These are phyloP conservation scores for Tachuris rubrigastra DNA, from an alignment of 2,113 vertebrate species.

Conservation along the genomic window DNA sequence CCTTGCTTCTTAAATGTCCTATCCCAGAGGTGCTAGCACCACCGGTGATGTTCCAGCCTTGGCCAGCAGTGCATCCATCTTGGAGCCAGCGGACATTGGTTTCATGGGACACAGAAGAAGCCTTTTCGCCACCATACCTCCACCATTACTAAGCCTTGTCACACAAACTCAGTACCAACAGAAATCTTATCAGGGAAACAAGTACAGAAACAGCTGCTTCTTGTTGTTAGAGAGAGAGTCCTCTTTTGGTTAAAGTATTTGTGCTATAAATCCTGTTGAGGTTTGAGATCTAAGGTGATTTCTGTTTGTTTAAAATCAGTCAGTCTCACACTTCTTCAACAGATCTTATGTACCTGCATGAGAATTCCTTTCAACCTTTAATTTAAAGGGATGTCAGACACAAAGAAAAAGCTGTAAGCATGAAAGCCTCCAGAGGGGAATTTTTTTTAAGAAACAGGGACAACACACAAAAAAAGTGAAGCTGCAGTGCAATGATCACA, in stretches of 20 bases:
- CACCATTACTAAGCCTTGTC: background rate
- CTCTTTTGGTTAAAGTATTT: background rate
- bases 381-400: background rate
- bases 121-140: background rate
- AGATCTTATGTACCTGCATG: background rate
- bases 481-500: background rate
- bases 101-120: background rate
- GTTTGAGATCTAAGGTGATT: background rate
- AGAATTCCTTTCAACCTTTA: background rate
- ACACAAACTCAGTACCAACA: background rate
- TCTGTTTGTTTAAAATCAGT: background rate
- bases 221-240: background rate
- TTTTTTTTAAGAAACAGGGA: background rate
- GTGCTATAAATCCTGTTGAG: background rate
- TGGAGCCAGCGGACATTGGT: background rate
- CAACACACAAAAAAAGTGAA: background rate
- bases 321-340: background rate
- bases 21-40: background rate
- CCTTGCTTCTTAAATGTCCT: background rate
- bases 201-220: background rate
- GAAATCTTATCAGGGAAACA: background rate
- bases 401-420: background rate
- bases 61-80: background rate
- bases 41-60: background rate
- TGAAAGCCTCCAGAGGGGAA: background rate